Evolutionary conservation across 1,140 invertebrate species (phyloP), one percentile per base, ranked within the genome.

Genomic region (Bilobella aurantiaca): DNA sequence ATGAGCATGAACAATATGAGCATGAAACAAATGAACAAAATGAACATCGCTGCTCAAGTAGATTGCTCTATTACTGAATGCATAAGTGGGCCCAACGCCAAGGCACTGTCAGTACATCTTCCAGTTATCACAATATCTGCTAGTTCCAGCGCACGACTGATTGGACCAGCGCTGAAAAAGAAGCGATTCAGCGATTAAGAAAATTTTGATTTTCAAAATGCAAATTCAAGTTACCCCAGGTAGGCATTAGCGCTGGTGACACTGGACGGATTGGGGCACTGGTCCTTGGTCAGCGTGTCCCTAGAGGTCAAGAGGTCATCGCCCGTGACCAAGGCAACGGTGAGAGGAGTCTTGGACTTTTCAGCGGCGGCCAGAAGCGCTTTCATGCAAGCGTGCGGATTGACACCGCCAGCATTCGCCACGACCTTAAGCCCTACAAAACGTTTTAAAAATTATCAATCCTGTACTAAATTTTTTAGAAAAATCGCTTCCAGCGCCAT

Each of bases 371-470:
- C 58, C 56, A 74, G 69, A 5, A 82, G 63, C 2, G 78, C 77
- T 34, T 72, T 71, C 65, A 79, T 80, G 78, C 81, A 82, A 0
- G 75, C 72, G n/a, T 71, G 60, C 30, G 81, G 81, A 72, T 82
- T 82, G n/a, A 82, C 79, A 23, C 81, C 81, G 31, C 81, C 81
- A 62, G 80, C 81, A 78, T 82, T 82, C 62, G 76, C 78, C 21
- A 82, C 74, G 3, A 82, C 76, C 59, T 77, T 74, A 46, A 82
- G 77, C 46, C 79, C 80, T 81, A 47, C 16, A 62, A 64, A 23
- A 58, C 28, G 31, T 29, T 29, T 28, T 42, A 16, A n/a, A n/a
- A n/a, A n/a, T 0, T 21, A 21, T 47, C 53, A 0, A 64, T 29
- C 53, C 5, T 12, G 21, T 3, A 27, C 29, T 32, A 62, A 53